Conservation (phyloP, 1,140 invertebrate genomes). For the Drosophila setifemur region DNA sequence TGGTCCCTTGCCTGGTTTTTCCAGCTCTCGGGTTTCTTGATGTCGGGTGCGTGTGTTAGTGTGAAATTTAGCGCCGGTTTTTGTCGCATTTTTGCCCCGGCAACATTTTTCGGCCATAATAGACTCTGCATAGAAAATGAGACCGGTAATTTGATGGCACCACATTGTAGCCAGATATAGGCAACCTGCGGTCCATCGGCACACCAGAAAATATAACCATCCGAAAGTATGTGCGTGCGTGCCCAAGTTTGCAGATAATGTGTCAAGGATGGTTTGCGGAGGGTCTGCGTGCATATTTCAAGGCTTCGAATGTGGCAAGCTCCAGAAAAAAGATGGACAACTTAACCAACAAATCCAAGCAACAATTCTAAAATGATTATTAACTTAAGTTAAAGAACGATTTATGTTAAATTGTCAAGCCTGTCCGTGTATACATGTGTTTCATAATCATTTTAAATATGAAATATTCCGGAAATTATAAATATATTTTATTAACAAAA, state of each 20-base stretch:
- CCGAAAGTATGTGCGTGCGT: neutral
- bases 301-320: conserved; percentile 2
- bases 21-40: conserved; percentile 21
- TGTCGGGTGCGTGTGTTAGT: conserved; percentile 49
- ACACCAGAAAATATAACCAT: neutral
- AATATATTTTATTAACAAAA: too few species aligned
- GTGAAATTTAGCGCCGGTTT: conserved; percentile 76
- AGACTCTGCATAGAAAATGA: conserved; percentile 79
- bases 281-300: conserved; percentile 1
- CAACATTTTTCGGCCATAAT: conserved; percentile 63
- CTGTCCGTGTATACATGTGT: too few species aligned
- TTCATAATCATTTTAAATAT: too few species aligned
- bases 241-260: conserved; percentile 16
- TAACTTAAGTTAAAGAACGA: too few species aligned
- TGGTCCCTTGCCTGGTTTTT: conserved; percentile 1
- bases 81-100: conserved; percentile 69
- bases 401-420: too few species aligned
- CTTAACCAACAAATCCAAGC: neutral
- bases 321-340: conserved; percentile 5
- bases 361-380: neutral
- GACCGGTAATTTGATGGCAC: conserved; percentile 75
- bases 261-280: conserved; percentile 23
- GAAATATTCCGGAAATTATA: too few species aligned
- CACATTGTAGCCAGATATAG: conserved; percentile 73
- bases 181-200: conserved; percentile 48